These are phyloP conservation scores for Drosophila setifemur DNA, from an alignment of 1,140 invertebrate species.

Conservation along the genomic window DNA sequence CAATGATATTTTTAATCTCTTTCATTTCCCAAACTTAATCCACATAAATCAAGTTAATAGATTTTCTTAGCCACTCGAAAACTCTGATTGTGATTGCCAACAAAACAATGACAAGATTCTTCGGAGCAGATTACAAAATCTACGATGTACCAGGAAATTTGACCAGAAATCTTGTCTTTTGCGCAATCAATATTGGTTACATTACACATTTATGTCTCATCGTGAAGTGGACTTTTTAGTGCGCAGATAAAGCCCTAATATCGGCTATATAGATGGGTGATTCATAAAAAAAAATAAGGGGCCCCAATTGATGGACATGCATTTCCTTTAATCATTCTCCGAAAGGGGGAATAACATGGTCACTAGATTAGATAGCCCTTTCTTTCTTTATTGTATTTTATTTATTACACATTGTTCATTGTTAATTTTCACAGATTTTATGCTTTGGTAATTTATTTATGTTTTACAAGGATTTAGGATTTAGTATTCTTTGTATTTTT, in stretches of 20 bases:
- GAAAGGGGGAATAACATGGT: constrained; percentile 17
- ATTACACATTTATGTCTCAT: constrained; percentile 9
- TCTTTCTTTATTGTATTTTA: background rate
- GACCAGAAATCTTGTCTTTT: background rate
- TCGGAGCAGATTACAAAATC: no score
- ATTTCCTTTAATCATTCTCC: constrained; percentile 1
- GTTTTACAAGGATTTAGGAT: no score
- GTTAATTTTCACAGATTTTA: no score
- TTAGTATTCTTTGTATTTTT: no score
- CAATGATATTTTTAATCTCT: background rate
- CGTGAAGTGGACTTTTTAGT: constrained; percentile 17
- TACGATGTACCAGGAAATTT: background rate
- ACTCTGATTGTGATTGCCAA: background rate
- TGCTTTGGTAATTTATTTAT: no score
- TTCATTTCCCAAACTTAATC: constrained; percentile 5
- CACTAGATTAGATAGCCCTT: constrained; percentile 21
- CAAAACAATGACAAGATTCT: background rate
- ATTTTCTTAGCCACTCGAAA: constrained; percentile 10
- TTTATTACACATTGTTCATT: background rate
- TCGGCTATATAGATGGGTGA: constrained; percentile 6
- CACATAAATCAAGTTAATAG: constrained; percentile 18
- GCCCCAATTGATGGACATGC: constrained; percentile 4
- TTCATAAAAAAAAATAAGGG: constrained; percentile 19
- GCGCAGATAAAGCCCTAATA: constrained; percentile 11
- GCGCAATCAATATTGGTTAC: background rate